Percentiles rank a stretch among this genome's conserved stretches.
phyloP scores from a whole-genome alignment of 2,888 invertebrate genomes.

The Trachelus tabidus region DNA sequence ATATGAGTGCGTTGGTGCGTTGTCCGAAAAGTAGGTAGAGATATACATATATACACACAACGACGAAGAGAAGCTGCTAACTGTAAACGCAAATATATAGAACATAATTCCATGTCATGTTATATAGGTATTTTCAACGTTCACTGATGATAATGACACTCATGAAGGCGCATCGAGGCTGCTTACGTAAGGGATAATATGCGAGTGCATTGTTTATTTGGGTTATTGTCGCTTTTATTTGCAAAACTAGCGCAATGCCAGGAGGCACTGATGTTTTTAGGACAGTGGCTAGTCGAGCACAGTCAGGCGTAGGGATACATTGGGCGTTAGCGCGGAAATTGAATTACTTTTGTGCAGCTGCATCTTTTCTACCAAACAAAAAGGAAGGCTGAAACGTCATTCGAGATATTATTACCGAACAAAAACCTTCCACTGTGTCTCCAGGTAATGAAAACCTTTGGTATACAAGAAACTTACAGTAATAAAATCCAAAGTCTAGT shows the following conservation, averaged over 20 bases:
- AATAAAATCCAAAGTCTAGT: background rate
- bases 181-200: background rate
- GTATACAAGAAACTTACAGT: background rate
- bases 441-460: background rate
- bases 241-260: background rate
- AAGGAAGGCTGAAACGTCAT: background rate
- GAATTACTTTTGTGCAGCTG: conserved; percentile 46
- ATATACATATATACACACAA: background rate
- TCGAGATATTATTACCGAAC: background rate
- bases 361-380: background rate
- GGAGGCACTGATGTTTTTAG: conserved; percentile 30
- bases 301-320: conserved; percentile 22
- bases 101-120: background rate
- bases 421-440: background rate
- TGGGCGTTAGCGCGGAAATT: conserved; percentile 44
- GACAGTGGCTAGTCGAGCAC: conserved; percentile 15
- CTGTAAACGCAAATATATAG: background rate
- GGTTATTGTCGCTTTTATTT: conserved; percentile 31
- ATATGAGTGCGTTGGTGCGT: background rate
- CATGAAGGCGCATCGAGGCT: background rate
- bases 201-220: conserved; percentile 36
- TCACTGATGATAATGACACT: background rate
- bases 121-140: background rate
- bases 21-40: background rate
- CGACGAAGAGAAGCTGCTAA: background rate